These are phyloP conservation scores for Vulpes vulpes DNA, from an alignment of 2,113 vertebrate genomes.

Conservation along the genomic window DNA sequence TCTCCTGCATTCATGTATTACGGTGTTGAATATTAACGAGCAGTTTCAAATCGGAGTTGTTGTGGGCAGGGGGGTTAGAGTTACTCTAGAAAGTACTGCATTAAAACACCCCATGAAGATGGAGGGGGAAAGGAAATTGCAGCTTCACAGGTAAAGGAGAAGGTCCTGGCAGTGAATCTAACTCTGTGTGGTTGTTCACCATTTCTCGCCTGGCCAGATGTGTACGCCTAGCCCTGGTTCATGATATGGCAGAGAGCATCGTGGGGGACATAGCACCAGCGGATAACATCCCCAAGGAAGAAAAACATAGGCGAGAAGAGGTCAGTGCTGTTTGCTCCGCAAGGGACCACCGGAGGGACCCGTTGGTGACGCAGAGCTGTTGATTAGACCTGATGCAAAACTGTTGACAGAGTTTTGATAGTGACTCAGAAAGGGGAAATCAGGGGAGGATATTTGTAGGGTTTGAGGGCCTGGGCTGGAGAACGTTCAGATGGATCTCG, in stretches of 20 bases:
- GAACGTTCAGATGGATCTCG: neutral
- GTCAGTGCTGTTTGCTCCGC: constrained; percentile 82
- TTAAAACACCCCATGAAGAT: neutral
- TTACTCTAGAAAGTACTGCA: neutral
- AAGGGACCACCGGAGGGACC: neutral
- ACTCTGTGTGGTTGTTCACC: constrained; percentile 66
- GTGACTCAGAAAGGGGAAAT: neutral
- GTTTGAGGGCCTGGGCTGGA: neutral
- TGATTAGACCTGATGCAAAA: neutral
- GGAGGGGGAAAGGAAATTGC: neutral
- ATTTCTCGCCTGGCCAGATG: constrained; percentile 89
- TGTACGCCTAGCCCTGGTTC: constrained; percentile 95
- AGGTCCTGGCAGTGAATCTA: constrained; percentile 15
- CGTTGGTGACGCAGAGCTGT: neutral
- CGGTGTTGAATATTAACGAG: constrained; percentile 17
- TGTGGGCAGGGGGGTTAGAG: constrained; percentile 33
- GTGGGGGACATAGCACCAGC: constrained; percentile 98
- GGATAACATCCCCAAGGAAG: constrained; percentile 97
- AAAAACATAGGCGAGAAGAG: constrained; percentile 96
- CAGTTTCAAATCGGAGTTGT: neutral
- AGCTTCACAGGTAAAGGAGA: constrained; percentile 28
- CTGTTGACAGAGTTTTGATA: neutral
- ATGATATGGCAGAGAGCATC: constrained; percentile 99
- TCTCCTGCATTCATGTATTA: neutral
- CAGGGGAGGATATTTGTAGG: neutral